Conservation (phyloP, 2,113 vertebrate species). For the Trichomycterus rosablanca region DNA sequence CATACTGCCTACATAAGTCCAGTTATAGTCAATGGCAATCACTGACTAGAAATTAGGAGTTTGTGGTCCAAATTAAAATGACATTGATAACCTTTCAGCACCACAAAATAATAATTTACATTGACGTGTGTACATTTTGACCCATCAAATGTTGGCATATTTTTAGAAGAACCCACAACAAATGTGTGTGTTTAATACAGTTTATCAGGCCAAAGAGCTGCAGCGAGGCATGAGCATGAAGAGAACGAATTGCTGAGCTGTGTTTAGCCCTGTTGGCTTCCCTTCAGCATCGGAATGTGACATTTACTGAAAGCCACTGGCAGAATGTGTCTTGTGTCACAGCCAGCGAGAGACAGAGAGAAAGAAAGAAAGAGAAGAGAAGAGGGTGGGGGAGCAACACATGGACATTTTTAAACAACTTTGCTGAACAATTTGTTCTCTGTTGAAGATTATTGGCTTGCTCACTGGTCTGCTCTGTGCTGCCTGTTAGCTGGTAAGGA, state of each 20-base stretch:
- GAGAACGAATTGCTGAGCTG: not conserved
- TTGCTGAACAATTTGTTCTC: conserved; percentile 12
- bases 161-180: too few species aligned
- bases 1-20: too few species aligned
- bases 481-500: not conserved
- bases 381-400: not conserved
- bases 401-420: not conserved
- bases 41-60: too few species aligned
- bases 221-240: not conserved
- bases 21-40: too few species aligned
- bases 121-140: too few species aligned
- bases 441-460: conserved; percentile 2
- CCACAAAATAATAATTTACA: too few species aligned
- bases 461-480: not conserved
- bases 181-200: too few species aligned
- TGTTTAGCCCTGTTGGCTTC: conserved; percentile 1
- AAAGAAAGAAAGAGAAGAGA: not conserved
- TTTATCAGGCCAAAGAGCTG: not conserved
- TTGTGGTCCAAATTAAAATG: too few species aligned
- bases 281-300: conserved; percentile 41
- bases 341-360: not conserved
- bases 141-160: too few species aligned
- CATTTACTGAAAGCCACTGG: conserved; percentile 48
- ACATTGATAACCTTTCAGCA: too few species aligned
- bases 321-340: not conserved